Evolutionary conservation across 2,113 vertebrate genomes (phyloP), one percentile per base, ranked within the genome.

Genomic region (Protomyctophum bolini): DNA sequence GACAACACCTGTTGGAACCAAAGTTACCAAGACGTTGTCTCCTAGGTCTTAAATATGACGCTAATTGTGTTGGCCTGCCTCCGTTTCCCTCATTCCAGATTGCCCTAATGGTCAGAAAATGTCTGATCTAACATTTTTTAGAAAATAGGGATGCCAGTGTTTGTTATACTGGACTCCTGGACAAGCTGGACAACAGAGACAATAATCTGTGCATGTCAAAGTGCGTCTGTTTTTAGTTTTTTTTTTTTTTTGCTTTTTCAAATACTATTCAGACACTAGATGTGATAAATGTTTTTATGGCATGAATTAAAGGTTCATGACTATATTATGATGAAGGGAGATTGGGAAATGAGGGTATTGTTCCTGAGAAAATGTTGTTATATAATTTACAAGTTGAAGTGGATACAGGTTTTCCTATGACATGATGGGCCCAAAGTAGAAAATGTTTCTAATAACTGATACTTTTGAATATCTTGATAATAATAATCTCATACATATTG

Each of bases 401-500:
- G n/a, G 15, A 15, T 6, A n/a, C 14, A 56, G 54, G n/a, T 56
- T 56, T n/a, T 6, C 55, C 50, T 51, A 2, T 46, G 11, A 77
- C 58, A 63, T 47, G 8, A 61, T 63, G 47, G 57, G 33, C 47
- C 56, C 28, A 2, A 4, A 21, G 4, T 11, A 10, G 33, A 48
- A 70, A 59, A 50, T 50, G 49, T 8, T 9, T 21, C 6, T 14
- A 56, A 14, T 52, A 59, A 55, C 50, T 52, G 21, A 50, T 11
- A 64, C 6, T 6, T 45, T 41, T 3, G 3, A 41, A 9, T 21
- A 21, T 63, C 62, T 33, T 10, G 10, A 46, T 56, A 48, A 41
- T 48, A 59, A 64, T 14, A 29, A 29, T 65, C 57, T 76, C 50
- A 61, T 67, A 41, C 61, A 76, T 76, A 76, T 69, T 58, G 56